These are phyloP conservation scores for Euzetes globulus DNA, from an alignment of 2,888 invertebrate genomes.

Conservation along the genomic window DNA sequence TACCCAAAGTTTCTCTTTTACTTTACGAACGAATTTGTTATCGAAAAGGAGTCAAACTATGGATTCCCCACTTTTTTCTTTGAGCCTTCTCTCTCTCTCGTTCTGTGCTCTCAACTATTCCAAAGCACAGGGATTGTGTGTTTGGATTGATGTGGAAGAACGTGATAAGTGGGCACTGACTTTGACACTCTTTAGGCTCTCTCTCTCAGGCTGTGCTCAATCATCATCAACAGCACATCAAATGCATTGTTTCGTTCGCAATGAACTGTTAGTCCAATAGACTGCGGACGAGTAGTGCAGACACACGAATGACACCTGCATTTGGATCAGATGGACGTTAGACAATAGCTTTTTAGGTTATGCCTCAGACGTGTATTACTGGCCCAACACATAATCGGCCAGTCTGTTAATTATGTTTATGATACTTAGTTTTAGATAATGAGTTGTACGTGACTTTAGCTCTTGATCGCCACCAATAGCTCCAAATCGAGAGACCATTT, in stretches of 20 bases:
- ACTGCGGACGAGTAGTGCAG: not conserved
- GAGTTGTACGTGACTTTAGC: constrained; percentile 22
- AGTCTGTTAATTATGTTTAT: constrained; percentile 16
- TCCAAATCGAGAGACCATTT: too few species aligned
- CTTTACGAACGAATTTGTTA: not conserved
- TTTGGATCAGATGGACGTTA: too few species aligned
- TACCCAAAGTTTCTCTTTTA: not conserved
- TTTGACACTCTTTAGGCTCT: not conserved
- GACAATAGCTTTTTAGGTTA: too few species aligned
- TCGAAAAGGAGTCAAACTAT: not conserved
- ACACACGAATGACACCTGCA: not conserved
- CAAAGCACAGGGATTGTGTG: constrained; percentile 1
- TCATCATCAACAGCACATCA: constrained; percentile 15
- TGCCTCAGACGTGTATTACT: not conserved
- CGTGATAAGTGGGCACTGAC: constrained; percentile 17
- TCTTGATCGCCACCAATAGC: constrained; percentile 12
- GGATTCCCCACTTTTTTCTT: too few species aligned
- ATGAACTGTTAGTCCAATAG: too few species aligned
- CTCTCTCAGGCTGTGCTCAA: not conserved
- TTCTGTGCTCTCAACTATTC: not conserved
- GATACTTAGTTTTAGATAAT: constrained; percentile 19
- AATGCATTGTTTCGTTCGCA: constrained; percentile 25
- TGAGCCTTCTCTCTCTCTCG: not conserved
- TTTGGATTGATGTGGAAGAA: not conserved
- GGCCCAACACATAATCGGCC: constrained; percentile 3